A percentile compares a stretch with the other conserved stretches of the same genome.
Evolutionary conservation across 2,888 invertebrate genomes (phyloP).

Genomic region (Drepana falcataria): DNA sequence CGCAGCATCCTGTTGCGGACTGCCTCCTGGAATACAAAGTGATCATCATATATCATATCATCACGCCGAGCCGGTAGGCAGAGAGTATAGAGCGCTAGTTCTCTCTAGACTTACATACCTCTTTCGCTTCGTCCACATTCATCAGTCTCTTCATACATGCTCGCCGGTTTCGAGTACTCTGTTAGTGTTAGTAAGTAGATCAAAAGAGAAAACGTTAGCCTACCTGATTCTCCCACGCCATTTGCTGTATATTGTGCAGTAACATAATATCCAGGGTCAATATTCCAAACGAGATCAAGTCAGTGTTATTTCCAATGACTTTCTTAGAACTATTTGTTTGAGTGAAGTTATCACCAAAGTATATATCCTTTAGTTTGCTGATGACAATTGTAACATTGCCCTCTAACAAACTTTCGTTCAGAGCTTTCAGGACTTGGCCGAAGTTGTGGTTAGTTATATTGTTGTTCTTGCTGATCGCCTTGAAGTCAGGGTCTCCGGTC

Average conservation of each 20-base stretch:
- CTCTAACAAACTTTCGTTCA: constrained; percentile 72
- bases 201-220: constrained; percentile 3
- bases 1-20: constrained; percentile 62
- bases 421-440: constrained; percentile 57
- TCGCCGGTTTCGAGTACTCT: not conserved
- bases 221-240: constrained; percentile 78
- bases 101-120: no score
- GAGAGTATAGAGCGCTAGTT: no score
- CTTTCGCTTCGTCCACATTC: no score
- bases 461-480: constrained; percentile 26
- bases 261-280: constrained; percentile 78
- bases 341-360: constrained; percentile 63
- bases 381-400: constrained; percentile 72
- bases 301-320: constrained; percentile 64
- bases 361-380: constrained; percentile 71
- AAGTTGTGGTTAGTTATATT: constrained; percentile 42
- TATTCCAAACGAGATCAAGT: constrained; percentile 76
- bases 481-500: constrained; percentile 55
- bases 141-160: no score
- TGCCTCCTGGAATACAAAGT: constrained; percentile 37
- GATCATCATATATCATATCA: no score
- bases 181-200: not conserved
- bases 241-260: constrained; percentile 75
- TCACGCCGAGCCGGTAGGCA: no score
- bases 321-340: constrained; percentile 40